Evolutionary conservation across 1,140 invertebrate genomes (phyloP).

Genomic region (Galendromus occidentalis): DNA sequence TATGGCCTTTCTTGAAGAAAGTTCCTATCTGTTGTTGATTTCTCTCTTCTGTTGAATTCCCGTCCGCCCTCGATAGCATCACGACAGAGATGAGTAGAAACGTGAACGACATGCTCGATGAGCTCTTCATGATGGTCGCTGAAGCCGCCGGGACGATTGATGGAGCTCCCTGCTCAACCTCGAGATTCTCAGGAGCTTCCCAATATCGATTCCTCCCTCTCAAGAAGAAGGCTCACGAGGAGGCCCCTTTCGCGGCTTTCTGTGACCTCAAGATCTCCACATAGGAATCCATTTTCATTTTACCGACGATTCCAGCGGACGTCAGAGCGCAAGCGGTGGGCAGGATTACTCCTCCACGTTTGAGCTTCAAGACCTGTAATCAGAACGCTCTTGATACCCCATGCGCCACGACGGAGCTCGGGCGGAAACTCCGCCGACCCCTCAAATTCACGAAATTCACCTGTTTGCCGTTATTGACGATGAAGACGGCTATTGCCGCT

Average conservation of each 20-base stretch:
- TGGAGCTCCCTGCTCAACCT: not conserved
- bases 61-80: not conserved
- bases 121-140: not conserved
- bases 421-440: no score
- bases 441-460: no score
- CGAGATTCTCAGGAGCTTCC: not conserved
- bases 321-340: not conserved
- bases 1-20: slow-evolving; percentile 38
- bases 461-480: not conserved
- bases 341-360: not conserved
- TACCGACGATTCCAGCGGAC: not conserved
- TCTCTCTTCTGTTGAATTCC: not conserved
- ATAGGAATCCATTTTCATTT: not conserved
- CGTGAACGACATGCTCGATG: not conserved
- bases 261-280: not conserved
- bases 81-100: not conserved
- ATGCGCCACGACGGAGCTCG: no score
- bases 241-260: not conserved
- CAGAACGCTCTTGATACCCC: not conserved
- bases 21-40: not conserved
- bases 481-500: not conserved
- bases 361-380: not conserved
- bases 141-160: not conserved
- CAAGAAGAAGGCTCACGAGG: not conserved
- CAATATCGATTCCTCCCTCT: not conserved